Conservation (phyloP, 2,113 vertebrate genomes). For the cattle (Bos taurus) region ARS-UCD2.0 NC_037347.1:64108001-64108500, state of each 20-base stretch:
- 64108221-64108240: not conserved
- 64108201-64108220: not conserved
- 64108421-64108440: not conserved
- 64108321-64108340: not conserved
- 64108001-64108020: not conserved
- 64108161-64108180: not conserved
- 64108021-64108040: not conserved
- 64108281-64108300: not conserved
- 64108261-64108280: not conserved
- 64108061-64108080: not conserved
- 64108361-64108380: not conserved
- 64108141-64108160: not conserved
- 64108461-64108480: not conserved
- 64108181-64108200: not conserved
- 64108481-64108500: not conserved
- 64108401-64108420: not conserved
- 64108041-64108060: not conserved
- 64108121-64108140: not conserved
- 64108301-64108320: not conserved
- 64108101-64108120: not conserved
- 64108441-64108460: not conserved
- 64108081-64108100: not conserved
- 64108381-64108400: not conserved
- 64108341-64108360: not conserved
- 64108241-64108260: not conserved